Base-by-base conservation (phyloP, 92 coral and sea anemone species). In the Actinernus sp. region DNA sequence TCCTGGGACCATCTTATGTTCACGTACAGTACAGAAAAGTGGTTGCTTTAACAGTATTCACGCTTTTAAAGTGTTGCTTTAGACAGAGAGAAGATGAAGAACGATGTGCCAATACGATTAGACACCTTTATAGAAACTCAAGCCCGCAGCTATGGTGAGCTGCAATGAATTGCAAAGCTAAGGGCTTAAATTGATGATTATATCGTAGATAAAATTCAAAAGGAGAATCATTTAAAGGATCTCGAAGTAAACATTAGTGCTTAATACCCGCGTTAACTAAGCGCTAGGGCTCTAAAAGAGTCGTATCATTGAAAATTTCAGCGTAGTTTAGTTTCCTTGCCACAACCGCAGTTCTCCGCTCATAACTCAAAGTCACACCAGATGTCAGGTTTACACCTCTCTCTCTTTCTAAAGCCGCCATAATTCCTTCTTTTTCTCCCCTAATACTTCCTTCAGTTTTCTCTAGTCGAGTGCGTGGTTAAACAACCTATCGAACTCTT, bases 301-400 rank as follows among this genome's bases (percentile, higher is more conserved):
- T 55, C 38, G 13, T 4, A 31, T 24, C 5, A 49, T 12, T 30
- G 22, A 29, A 50, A 31, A 44, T 22, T 20, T 48, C 30, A 44
- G 11, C 61, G 46, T 34, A 33, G 20, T 19, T 71, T 20, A 12
- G 40, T 69, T 84, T 76, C 73, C 91, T 66, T 48, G 41, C 38
- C 26, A 31, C 58, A 72, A 78, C 91, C 91, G 55, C 91, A 84
- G 61, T 57, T 61, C 70, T 66, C 61, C 58, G 58, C 48, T 71
- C 85, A 78, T 85, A 58, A 59, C 76, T 84, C 90, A 84, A 68
- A 52, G 80, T 78, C 65, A 39, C 91, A 78, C 91, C 80, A 78
- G 41, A 85, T 85, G 91, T 85, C 91, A 78, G 3, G 21, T 78
- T 72, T 85, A 78, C 91, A 85, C 86, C 86, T 85, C 12, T 1